These are phyloP conservation scores for Patella ulyssiponensis DNA, from an alignment of 2,888 invertebrate species.

Conservation along the genomic window DNA sequence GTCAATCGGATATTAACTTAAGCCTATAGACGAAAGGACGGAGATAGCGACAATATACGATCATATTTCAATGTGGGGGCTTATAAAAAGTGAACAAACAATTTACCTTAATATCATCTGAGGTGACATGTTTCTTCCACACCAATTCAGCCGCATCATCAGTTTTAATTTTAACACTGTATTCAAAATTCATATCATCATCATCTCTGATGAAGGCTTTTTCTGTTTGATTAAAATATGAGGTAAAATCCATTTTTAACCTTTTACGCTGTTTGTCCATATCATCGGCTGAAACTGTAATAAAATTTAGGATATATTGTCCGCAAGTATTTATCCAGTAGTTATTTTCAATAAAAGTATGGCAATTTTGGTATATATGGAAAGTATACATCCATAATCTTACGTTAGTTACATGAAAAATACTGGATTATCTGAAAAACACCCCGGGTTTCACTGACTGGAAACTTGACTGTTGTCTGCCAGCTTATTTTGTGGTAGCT, in stretches of 20 bases:
- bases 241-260: constrained; percentile 57
- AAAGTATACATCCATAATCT: background rate
- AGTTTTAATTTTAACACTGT: constrained; percentile 45
- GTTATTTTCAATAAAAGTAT: too few relatives aligned
- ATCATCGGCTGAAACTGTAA: constrained; percentile 56
- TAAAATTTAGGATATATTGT: background rate
- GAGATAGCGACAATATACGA: too few relatives aligned
- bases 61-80: too few relatives aligned
- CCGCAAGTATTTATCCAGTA: too few relatives aligned
- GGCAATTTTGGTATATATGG: too few relatives aligned
- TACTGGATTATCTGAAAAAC: too few relatives aligned
- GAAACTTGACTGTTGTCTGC: too few relatives aligned
- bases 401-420: too few relatives aligned
- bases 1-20: too few relatives aligned
- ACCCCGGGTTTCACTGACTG: too few relatives aligned
- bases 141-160: constrained; percentile 44
- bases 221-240: constrained; percentile 54
- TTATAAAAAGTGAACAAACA: background rate
- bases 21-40: too few relatives aligned
- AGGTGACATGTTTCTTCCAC: constrained; percentile 61
- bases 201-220: constrained; percentile 54
- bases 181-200: constrained; percentile 49
- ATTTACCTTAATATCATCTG: constrained; percentile 58
- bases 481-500: too few relatives aligned
- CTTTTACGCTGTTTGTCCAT: constrained; percentile 47